Evolutionary conservation across 2,888 invertebrate species (phyloP), one percentile per base, ranked within the genome.

Genomic region (Drosophila ezoana): DNA sequence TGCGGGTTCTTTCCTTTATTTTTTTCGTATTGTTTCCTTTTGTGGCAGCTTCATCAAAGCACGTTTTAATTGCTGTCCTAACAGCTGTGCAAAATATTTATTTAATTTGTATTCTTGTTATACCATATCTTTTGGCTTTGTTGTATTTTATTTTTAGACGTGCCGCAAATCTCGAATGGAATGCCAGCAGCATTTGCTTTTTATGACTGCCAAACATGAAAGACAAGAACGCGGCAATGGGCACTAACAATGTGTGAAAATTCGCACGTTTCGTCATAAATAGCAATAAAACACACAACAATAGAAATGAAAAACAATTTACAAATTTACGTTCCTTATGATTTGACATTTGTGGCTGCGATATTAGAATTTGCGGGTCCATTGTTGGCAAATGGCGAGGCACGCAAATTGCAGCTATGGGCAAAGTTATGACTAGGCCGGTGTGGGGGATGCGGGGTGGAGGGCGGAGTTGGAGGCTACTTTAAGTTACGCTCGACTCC

Each of bases 241-340:
- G 35, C 57, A 64, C 69, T 66, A 62, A 79, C 78, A 86, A 80
- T 72, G 83, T 86, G 86, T 75, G 83, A 86, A 86, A 82, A 78
- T 88, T 88, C 86, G 64, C 88, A 84, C 88, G 86, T 88, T 86
- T 83, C 65, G 66, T 84, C 67, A 80, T 78, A 82, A 80, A 77
- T 69, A 69, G 80, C 78, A 65, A 84, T 87, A 84, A 82, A 81
- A 67, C 57, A 62, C 45, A 49, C 33, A 61, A 13, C 9, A 41
- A 64, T 33, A 53, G 37, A 43, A 58, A 58, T 58, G 58, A 10
- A 64, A 83, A 76, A 79, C 76, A 78, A 87, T 78, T 87, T 70
- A 35, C 38, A 57, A 64, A 76, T 78, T 79, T 72, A 61, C 52
- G 49, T 47, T 54, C 71, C 56, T 72, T 56, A 58, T 72, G 72